Evolutionary conservation across 2,797 vertebrate species (phyloP).

Genomic region (Momotus momota): DNA sequence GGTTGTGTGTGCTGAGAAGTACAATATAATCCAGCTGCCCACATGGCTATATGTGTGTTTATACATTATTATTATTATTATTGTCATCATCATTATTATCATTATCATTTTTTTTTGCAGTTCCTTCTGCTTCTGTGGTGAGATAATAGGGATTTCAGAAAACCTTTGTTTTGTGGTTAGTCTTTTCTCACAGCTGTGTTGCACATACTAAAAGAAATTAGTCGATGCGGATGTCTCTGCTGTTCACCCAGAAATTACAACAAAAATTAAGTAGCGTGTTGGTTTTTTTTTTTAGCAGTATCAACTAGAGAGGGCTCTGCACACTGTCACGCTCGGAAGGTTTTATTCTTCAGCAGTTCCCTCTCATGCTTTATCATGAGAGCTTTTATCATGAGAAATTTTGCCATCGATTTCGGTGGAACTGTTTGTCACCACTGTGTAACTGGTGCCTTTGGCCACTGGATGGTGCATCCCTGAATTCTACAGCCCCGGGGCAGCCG

Average conservation of each 20-base stretch:
- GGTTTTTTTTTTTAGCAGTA: background rate
- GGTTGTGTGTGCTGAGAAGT: background rate
- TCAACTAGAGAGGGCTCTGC: background rate
- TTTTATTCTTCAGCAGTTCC: background rate
- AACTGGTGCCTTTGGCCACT: background rate
- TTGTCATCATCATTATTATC: too few species aligned
- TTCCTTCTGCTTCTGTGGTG: background rate
- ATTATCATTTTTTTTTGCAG: background rate
- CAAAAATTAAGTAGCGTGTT: accelerated
- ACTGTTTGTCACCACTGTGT: background rate
- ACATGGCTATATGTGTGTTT: background rate
- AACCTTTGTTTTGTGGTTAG: background rate
- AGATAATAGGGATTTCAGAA: background rate
- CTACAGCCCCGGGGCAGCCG: background rate
- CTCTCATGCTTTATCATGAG: background rate
- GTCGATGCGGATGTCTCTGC: background rate
- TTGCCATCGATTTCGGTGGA: background rate
- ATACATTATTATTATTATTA: background rate
- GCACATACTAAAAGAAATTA: background rate
- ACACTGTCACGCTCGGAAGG: background rate
- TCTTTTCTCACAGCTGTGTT: background rate
- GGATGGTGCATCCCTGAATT: background rate
- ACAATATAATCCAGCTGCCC: background rate
- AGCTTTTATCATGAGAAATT: background rate
- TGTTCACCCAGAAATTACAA: background rate